A percentile compares a stretch with the other conserved stretches of the same genome.
Conservation (phyloP, 2,888 invertebrate species). For the Frankliniella fusca region DNA sequence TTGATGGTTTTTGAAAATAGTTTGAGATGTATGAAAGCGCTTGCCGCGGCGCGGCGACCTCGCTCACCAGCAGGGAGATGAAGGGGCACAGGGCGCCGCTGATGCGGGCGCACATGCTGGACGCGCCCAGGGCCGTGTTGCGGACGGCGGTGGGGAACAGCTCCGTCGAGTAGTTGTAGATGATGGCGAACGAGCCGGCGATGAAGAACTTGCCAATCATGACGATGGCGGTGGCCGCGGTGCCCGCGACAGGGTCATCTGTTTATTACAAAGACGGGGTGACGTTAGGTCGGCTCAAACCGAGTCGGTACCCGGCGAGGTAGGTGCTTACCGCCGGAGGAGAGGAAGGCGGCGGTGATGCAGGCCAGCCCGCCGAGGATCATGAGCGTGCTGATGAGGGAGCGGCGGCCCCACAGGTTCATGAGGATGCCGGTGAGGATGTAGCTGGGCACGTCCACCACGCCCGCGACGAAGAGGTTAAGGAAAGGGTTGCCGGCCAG, state of each 20-base stretch:
- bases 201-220: conserved; percentile 44
- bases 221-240: conserved; percentile 36
- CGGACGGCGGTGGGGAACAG: conserved; percentile 44
- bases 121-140: conserved; percentile 43
- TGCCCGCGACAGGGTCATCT: conserved; percentile 27
- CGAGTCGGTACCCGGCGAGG: no score
- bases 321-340: conserved; percentile 46
- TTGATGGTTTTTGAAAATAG: no score
- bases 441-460: conserved; percentile 45
- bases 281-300: no score
- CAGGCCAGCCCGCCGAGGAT: conserved; percentile 44
- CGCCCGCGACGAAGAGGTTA: conserved; percentile 42
- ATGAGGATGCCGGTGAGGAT: conserved; percentile 41
- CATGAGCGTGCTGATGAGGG: conserved; percentile 42
- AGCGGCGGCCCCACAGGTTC: conserved; percentile 43
- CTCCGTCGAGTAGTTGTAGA: conserved; percentile 44
- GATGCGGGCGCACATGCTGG: conserved; percentile 43
- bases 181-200: conserved; percentile 44
- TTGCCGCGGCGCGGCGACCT: not conserved
- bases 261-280: conserved; percentile 14
- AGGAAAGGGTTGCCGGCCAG: conserved; percentile 44
- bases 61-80: conserved; percentile 42
- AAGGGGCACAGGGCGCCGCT: conserved; percentile 43
- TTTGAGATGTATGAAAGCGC: no score
- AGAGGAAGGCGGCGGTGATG: conserved; percentile 44